A percentile compares a stretch with the other conserved stretches of the same genome.
Conservation (phyloP, 1,140 invertebrate genomes). For the Idris sp. region DNA sequence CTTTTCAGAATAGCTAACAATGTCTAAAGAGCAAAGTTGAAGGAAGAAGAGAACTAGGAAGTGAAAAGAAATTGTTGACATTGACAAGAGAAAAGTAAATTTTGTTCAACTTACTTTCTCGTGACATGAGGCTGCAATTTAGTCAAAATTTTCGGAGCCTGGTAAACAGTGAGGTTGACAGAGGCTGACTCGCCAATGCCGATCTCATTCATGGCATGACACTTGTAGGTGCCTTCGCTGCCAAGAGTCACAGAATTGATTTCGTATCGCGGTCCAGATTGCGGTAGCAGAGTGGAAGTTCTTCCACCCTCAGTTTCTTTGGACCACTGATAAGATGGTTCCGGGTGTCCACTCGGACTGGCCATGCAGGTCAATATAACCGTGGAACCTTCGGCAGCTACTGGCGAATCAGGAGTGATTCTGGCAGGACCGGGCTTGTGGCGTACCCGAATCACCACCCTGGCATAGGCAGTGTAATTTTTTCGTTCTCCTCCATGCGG, state of each 20-base stretch:
- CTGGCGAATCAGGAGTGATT: constrained; percentile 89
- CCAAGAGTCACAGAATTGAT: constrained; percentile 89
- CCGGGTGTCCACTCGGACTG: constrained; percentile 92
- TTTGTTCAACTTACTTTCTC: constrained; percentile 80
- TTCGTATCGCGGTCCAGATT: constrained; percentile 88
- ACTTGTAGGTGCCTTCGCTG: constrained; percentile 92
- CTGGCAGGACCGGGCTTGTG: constrained; percentile 91
- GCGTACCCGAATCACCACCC: constrained; percentile 88
- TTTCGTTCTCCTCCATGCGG: constrained; percentile 82
- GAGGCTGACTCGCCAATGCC: constrained; percentile 90
- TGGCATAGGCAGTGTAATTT: constrained; percentile 85
- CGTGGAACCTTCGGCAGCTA: constrained; percentile 89
- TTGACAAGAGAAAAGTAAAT: too few relatives aligned
- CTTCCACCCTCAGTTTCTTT: constrained; percentile 83
- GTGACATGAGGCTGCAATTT: constrained; percentile 91
- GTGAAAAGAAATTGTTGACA: too few relatives aligned
- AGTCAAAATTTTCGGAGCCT: constrained; percentile 89
- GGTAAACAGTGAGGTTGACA: constrained; percentile 90
- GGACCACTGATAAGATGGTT: constrained; percentile 93
- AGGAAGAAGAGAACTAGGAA: too few relatives aligned
- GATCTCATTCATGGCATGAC: constrained; percentile 92
- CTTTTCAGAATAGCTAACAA: too few relatives aligned
- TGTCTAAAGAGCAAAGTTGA: too few relatives aligned
- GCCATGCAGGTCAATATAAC: constrained; percentile 92
- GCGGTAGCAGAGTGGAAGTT: constrained; percentile 81